A percentile compares a stretch with the other conserved stretches of the same genome.
phyloP scores from a whole-genome alignment of 2,888 invertebrate species.

The Polyploca ridens region DNA sequence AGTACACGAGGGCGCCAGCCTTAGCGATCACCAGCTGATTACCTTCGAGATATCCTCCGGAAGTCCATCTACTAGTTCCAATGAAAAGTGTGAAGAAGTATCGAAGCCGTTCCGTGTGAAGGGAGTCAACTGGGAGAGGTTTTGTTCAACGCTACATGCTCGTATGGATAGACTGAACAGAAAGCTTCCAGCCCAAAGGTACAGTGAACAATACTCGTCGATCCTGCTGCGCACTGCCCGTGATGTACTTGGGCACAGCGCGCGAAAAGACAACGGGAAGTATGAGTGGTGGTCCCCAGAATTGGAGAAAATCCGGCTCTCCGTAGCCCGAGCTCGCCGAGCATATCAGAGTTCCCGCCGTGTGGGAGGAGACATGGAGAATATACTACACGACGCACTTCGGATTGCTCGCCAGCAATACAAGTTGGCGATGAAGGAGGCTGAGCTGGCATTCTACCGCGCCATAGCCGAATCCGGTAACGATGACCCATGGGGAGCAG shows the following conservation, averaged over 20 bases:
- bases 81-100: background rate
- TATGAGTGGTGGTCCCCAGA: background rate
- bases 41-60: conserved; percentile 14
- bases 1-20: conserved; percentile 21
- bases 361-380: background rate
- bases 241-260: too few relatives aligned
- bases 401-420: background rate
- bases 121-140: conserved; percentile 4
- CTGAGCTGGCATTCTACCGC: background rate
- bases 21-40: conserved; percentile 32
- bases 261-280: conserved; percentile 6
- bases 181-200: conserved; percentile 15
- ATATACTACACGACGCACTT: background rate
- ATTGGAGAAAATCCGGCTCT: background rate
- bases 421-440: background rate
- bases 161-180: conserved; percentile 1
- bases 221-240: too few relatives aligned
- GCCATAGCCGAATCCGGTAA: background rate
- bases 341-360: conserved; percentile 5
- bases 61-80: background rate
- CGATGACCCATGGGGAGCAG: conserved; percentile 27
- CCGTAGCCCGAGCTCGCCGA: background rate
- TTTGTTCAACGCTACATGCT: background rate
- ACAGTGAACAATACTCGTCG: too few relatives aligned
- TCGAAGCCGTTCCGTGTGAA: conserved; percentile 8